phyloP scores from a whole-genome alignment of 1,140 invertebrate genomes.

The Cydia amplana region DNA sequence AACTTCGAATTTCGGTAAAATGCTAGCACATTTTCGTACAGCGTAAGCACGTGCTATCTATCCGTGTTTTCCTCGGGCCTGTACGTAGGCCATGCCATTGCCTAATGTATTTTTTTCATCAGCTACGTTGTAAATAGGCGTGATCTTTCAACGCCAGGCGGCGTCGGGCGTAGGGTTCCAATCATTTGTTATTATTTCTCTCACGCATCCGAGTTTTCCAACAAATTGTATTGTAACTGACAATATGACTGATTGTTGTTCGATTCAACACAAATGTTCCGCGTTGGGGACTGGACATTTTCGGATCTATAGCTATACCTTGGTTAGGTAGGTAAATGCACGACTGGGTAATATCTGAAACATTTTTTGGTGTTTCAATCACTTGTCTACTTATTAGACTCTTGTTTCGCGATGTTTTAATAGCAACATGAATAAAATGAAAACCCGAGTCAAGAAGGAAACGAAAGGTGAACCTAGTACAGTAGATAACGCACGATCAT shows the following conservation, averaged over 20 bases:
- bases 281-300: slow-evolving; percentile 13
- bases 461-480: no score
- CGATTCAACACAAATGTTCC: slow-evolving; percentile 69
- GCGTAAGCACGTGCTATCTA: not conserved
- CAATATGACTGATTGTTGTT: slow-evolving; percentile 78
- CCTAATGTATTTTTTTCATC: slow-evolving; percentile 65
- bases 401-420: no score
- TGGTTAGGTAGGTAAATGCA: not conserved
- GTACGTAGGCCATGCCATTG: not conserved
- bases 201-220: slow-evolving; percentile 73
- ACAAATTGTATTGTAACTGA: slow-evolving; percentile 78
- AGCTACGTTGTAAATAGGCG: slow-evolving; percentile 73
- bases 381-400: no score
- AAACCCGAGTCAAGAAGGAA: no score
- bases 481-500: no score
- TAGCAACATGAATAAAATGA: no score
- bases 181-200: slow-evolving; percentile 79
- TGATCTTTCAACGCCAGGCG: slow-evolving; percentile 78
- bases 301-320: not conserved
- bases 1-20: no score
- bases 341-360: not conserved
- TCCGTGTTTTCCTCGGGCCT: not conserved
- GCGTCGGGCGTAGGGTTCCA: slow-evolving; percentile 68
- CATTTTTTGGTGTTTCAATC: no score
- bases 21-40: no score